phyloP scores from a whole-genome alignment of 2,113 vertebrate species.

The Leucosticte australis region DNA sequence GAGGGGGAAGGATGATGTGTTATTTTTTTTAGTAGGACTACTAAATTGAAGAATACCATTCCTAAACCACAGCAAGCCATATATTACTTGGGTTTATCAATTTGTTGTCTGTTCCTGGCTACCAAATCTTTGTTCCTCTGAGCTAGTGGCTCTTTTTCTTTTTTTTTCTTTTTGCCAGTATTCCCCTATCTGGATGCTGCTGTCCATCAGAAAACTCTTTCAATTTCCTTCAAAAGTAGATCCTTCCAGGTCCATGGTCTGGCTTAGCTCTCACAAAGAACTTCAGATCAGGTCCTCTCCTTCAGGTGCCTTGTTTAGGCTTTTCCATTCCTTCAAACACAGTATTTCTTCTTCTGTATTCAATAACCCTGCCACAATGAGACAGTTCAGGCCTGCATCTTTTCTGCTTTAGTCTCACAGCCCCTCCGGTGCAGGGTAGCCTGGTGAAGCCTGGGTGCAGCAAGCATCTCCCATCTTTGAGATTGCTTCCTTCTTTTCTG shows the following conservation, averaged over 20 bases:
- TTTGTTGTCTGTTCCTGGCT: background rate
- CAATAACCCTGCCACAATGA: background rate
- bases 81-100: background rate
- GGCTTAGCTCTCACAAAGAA: background rate
- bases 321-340: background rate
- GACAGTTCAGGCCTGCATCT: background rate
- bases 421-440: background rate
- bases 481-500: background rate
- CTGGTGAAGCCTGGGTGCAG: background rate
- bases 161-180: background rate
- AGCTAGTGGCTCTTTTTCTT: background rate
- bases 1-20: accelerated
- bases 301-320: background rate
- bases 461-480: background rate
- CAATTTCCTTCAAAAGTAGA: background rate
- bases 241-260: background rate
- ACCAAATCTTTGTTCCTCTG: background rate
- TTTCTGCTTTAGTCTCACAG: background rate
- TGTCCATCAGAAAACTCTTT: background rate
- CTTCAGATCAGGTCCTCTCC: background rate
- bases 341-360: background rate
- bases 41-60: background rate
- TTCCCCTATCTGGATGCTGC: background rate
- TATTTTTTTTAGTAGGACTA: background rate
- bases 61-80: background rate